Evolutionary conservation across 2,888 invertebrate genomes (phyloP).

Genomic region (Holacanthella duospinosa): DNA sequence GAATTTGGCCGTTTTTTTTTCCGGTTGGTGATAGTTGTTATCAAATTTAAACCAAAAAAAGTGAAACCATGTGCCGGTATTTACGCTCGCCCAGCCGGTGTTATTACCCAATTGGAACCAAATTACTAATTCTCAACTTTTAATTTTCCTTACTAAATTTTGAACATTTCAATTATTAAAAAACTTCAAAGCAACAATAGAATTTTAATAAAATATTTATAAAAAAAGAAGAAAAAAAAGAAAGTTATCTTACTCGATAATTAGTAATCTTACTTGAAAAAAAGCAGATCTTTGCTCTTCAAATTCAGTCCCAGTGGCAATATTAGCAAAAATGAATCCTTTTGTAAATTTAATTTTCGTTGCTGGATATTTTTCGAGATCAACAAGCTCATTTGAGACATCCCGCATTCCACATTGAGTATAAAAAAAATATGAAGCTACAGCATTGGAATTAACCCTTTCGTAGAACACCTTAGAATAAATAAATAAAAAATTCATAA

Average conservation of each 20-base stretch:
- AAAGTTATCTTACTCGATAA: too few species aligned
- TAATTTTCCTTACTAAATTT: too few species aligned
- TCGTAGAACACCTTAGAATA: slow-evolving; percentile 62
- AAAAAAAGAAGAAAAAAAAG: too few species aligned
- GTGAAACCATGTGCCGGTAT: too few species aligned
- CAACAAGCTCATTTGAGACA: slow-evolving; percentile 59
- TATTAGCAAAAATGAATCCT: slow-evolving; percentile 69
- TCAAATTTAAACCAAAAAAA: too few species aligned
- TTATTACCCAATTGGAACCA: too few species aligned
- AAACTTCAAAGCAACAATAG: background rate
- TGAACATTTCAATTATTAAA: too few species aligned
- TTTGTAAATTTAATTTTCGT: slow-evolving; percentile 68
- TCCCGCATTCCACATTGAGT: slow-evolving; percentile 65
- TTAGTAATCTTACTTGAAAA: slow-evolving; percentile 42
- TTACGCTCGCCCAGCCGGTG: too few species aligned
- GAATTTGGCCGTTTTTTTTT: too few species aligned
- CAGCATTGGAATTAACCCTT: slow-evolving; percentile 66
- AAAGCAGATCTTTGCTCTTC: slow-evolving; percentile 69
- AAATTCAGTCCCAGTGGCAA: slow-evolving; percentile 65
- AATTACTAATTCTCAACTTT: too few species aligned
- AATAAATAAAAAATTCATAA: slow-evolving; percentile 5
- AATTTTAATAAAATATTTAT: too few species aligned
- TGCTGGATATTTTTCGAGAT: slow-evolving; percentile 56
- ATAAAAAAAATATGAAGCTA: slow-evolving; percentile 65
- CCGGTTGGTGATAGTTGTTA: too few species aligned